Conservation (phyloP, 2,888 invertebrate species). For the Nymphalis polychloros region DNA sequence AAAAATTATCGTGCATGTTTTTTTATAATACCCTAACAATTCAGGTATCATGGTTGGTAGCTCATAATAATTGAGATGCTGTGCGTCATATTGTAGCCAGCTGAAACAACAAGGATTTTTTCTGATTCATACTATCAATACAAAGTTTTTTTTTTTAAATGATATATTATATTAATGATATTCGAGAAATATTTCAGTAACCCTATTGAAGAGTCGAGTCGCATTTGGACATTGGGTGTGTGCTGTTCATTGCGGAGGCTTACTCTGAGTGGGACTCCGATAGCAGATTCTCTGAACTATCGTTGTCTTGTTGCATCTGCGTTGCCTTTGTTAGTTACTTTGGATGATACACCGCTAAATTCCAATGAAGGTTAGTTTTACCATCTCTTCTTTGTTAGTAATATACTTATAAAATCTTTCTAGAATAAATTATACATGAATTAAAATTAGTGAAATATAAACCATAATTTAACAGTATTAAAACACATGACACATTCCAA, state of each 20-base stretch:
- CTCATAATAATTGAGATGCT: no score
- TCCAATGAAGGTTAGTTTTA: constrained; percentile 54
- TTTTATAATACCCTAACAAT: no score
- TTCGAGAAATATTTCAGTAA: constrained; percentile 51
- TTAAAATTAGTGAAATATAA: background rate
- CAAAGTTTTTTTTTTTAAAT: no score
- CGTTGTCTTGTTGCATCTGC: constrained; percentile 57
- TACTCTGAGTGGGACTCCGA: constrained; percentile 58
- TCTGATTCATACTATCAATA: no score
- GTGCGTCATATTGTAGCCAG: no score
- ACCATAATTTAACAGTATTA: background rate
- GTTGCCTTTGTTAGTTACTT: constrained; percentile 63
- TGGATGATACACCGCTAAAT: constrained; percentile 65
- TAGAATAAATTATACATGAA: no score
- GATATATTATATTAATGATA: background rate
- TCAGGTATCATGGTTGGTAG: no score
- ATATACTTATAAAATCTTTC: no score
- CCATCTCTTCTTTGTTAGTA: background rate
- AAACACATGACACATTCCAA: no score
- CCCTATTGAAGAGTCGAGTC: constrained; percentile 63
- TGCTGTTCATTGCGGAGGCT: constrained; percentile 65
- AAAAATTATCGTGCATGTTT: no score
- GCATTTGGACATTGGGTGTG: constrained; percentile 71
- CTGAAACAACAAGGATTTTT: no score
- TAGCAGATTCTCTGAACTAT: constrained; percentile 56